Evolutionary conservation across 2,113 vertebrate species (phyloP), one percentile per base, ranked within the genome.

Genomic region (Marmota flaviventris): DNA sequence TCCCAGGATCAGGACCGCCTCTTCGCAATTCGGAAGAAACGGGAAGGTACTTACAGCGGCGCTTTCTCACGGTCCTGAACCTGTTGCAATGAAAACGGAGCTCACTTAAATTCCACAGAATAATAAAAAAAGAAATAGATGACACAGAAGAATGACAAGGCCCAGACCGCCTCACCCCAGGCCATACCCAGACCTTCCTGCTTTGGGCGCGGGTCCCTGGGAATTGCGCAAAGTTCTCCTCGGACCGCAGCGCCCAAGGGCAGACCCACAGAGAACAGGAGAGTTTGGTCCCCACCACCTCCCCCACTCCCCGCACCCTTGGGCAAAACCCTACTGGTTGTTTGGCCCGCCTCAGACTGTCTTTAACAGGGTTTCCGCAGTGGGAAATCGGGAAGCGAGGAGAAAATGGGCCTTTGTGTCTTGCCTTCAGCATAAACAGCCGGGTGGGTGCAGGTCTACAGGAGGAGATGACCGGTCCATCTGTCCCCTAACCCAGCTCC

Each of bases 21-120:
- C 89, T 91, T 78, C 48, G 8, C 32, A 83, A 63, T 98, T 97
- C 79, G 93, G 32, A 86, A 97, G 72, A 97, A 98, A 96, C 51
- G 96, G 96, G 94, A 98, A 98, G 45, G 72, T 98, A 98, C 99
- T 99, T 98, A 99, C 99, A 85, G 89, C 63, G 48, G 89, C 65
- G 61, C 90, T 83, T 78, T 95, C 85, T 98, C 98, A 98, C 97
- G 86, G 81, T 98, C 97, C 89, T 13, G 94, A 97, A 99, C 99
- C 99, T 99, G 99, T 98, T 99, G 98, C 98, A 98, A 98, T 94
- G 98, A 97, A 98, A 98, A 98, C 39, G 87, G 96, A 98, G 97
- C 92, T 97, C 98, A 98, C 89, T 98, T 97, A 97, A 97, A 97
- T 98, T 97, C 94, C 97, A 96, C 83, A 95, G 87, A 82, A 10